Evolutionary conservation across 1,140 invertebrate genomes (phyloP), one percentile per base, ranked within the genome.

Genomic region (Musca vetustissima): DNA sequence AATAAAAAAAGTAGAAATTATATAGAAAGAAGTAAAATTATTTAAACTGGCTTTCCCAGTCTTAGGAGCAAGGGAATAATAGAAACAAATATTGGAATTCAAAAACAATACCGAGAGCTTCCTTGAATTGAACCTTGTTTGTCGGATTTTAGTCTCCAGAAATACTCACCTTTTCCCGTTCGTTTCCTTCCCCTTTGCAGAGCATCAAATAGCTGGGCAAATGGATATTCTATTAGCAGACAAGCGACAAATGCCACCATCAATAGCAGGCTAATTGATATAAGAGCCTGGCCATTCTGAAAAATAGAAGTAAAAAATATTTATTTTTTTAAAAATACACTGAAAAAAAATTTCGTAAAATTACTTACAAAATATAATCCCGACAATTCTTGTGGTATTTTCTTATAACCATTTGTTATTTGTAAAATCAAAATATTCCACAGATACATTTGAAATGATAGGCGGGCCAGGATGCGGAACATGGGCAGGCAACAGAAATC

Each of bases 401-500:
- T 70, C 9, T 73, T 69, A 21, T 72, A 72, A 0, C 78, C 78
- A 4, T 69, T 68, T 4, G 74, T 61, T 2, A 73, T 3, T 3
- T 78, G 72, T 21, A 80, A 22, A 6, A 61, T 61, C 6, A 32
- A 36, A 14, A 75, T 32, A 67, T 80, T 76, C 76, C 76, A 80
- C 0, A 80, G 66, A 66, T 74, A 80, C 1, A 75, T 64, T 59
- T 80, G 76, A 69, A 70, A 80, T 11, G 78, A 78, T 15, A 80
- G 70, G 17, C 78, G 69, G 1, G 74, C 75, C 65, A 80, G 47
- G 6, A 72, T 69, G 0, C 76, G 72, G 14, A 80, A 80, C 14
- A 77, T 24, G 0, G 74, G 36, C 13, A 77, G 53, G 2, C 55
- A 69, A 17, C 75, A 77, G 22, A 77, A 74, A 4, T 74, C 66